Evolutionary conservation across 2,113 vertebrate genomes (phyloP).

Genomic region (Lynx canadensis): DNA sequence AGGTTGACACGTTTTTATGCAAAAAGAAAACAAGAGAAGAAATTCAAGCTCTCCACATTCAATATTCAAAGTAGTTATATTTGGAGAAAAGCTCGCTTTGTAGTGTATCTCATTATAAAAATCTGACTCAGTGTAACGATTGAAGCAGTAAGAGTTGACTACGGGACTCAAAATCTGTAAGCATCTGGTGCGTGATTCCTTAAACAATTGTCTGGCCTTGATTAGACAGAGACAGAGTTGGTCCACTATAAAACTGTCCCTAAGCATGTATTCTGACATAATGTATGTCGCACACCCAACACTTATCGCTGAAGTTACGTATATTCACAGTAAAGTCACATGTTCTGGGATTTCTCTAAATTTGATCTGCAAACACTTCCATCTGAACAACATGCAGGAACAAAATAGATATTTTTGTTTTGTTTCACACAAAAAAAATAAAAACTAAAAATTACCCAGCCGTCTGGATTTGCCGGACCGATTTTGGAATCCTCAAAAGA

Average conservation of each 20-base stretch:
- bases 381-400: neutral
- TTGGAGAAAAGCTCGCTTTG: neutral
- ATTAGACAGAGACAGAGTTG: neutral
- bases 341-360: neutral
- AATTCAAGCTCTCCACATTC: neutral
- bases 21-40: neutral
- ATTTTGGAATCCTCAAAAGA: neutral
- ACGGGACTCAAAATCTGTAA: neutral
- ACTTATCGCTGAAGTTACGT: neutral
- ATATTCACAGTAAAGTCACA: neutral
- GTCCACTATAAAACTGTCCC: neutral
- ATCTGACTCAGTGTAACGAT: neutral
- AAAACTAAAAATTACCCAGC: neutral
- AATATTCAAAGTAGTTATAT: neutral
- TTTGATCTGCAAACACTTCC: neutral
- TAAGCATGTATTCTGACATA: fast-evolving
- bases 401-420: neutral
- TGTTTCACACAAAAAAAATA: neutral
- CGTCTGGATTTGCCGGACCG: neutral
- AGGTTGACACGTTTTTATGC: neutral
- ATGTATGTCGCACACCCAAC: neutral
- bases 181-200: neutral
- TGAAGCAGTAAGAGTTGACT: neutral
- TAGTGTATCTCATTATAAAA: too few species aligned
- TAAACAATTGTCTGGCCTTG: neutral